Evolutionary conservation across 2,888 invertebrate species (phyloP).

Genomic region (Tetragonisca angustula): DNA sequence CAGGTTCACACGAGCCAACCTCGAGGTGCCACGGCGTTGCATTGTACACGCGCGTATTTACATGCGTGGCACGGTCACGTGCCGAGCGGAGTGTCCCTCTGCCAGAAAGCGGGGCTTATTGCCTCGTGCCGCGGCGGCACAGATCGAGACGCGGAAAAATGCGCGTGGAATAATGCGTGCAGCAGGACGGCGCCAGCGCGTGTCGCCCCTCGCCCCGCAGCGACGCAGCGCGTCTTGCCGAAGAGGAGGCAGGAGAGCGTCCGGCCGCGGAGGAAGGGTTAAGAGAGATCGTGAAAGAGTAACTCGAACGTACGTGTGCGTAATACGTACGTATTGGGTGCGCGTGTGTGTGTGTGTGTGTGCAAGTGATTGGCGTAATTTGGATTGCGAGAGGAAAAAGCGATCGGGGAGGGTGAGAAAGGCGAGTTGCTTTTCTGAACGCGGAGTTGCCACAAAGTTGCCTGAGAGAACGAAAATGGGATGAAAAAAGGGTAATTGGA

Average conservation of each 20-base stretch:
- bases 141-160: slow-evolving; percentile 62
- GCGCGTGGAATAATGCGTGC: slow-evolving; percentile 73
- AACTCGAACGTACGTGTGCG: neutral
- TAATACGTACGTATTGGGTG: neutral
- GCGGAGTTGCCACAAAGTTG: too few species aligned
- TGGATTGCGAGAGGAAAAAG: too few species aligned
- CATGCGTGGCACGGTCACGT: slow-evolving; percentile 33
- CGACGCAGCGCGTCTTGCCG: slow-evolving; percentile 32
- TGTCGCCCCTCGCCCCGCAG: slow-evolving; percentile 32
- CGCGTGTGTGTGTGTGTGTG: too few species aligned
- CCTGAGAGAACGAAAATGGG: too few species aligned
- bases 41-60: neutral
- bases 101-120: slow-evolving; percentile 47
- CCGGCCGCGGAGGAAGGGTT: neutral
- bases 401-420: too few species aligned
- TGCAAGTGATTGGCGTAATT: too few species aligned
- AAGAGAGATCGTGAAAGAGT: slow-evolving; percentile 18
- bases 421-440: too few species aligned
- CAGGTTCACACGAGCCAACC: slow-evolving; percentile 19
- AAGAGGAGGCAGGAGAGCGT: neutral
- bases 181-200: slow-evolving; percentile 73
- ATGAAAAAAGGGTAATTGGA: too few species aligned
- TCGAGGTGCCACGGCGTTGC: too few species aligned
- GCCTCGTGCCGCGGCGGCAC: slow-evolving; percentile 53
- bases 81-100: slow-evolving; percentile 39